These are phyloP conservation scores for Agrotis segetum DNA, from an alignment of 2,888 invertebrate genomes.

Conservation along the genomic window DNA sequence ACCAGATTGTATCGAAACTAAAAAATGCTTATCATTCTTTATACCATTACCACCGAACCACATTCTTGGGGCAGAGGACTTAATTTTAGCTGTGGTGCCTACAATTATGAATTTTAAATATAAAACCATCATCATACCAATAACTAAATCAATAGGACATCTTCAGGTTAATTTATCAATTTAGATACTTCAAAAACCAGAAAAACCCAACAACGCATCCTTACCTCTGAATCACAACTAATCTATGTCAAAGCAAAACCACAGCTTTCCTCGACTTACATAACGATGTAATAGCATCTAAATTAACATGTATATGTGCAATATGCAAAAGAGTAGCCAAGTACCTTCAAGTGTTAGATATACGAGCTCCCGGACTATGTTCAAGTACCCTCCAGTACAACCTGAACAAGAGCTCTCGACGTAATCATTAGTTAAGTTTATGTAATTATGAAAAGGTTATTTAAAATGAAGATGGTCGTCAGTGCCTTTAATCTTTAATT, in stretches of 20 bases:
- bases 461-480: constrained; percentile 34
- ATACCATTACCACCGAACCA: no score
- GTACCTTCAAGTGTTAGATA: constrained; percentile 50
- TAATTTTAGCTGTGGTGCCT: no score
- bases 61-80: no score
- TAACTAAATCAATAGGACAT: not conserved
- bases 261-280: constrained; percentile 25
- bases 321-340: constrained; percentile 52
- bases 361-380: constrained; percentile 49
- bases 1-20: no score
- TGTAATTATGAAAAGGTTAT: constrained; percentile 35
- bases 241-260: not conserved
- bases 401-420: constrained; percentile 43
- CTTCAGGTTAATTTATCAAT: not conserved
- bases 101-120: no score
- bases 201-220: not conserved
- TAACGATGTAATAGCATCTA: constrained; percentile 33
- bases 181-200: not conserved
- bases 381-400: constrained; percentile 43
- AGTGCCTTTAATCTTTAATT: constrained; percentile 20
- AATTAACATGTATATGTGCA: constrained; percentile 52
- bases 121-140: no score
- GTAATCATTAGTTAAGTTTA: constrained; percentile 50
- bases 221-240: not conserved
- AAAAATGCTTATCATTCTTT: no score